phyloP scores from a whole-genome alignment of 2,888 invertebrate genomes.

The Oasisia sp. region DNA sequence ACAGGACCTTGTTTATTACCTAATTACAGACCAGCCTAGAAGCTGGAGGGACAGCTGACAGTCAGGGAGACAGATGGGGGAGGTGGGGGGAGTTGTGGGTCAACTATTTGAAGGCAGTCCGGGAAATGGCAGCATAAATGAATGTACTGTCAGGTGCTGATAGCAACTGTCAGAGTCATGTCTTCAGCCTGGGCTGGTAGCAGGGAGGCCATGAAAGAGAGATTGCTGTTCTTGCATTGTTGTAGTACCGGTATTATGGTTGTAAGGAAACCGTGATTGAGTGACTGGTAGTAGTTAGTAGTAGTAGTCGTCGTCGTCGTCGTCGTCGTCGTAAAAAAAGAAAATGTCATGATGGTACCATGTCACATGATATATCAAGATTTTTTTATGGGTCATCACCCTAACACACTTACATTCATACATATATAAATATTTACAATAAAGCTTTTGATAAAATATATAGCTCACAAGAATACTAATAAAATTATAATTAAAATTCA shows the following conservation, averaged over 20 bases:
- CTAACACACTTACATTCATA: too few relatives aligned
- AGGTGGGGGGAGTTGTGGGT: background rate
- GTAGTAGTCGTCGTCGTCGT: too few relatives aligned
- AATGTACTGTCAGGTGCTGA: slow-evolving; percentile 11
- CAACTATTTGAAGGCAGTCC: slow-evolving; percentile 6
- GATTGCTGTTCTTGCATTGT: background rate
- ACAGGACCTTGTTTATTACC: background rate
- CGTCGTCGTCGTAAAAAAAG: too few relatives aligned
- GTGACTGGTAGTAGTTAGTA: background rate
- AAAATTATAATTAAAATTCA: too few relatives aligned
- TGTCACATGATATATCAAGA: too few relatives aligned
- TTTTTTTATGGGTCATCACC: too few relatives aligned
- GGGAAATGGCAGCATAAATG: background rate
- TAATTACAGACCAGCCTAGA: background rate
- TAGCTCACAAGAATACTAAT: too few relatives aligned
- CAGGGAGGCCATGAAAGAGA: background rate
- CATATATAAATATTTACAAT: too few relatives aligned
- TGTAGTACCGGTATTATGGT: background rate
- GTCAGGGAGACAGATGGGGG: background rate
- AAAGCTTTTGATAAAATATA: too few relatives aligned
- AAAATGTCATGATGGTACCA: too few relatives aligned
- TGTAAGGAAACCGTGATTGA: background rate
- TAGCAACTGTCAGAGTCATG: background rate
- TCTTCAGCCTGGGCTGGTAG: background rate
- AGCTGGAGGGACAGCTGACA: background rate